Evolutionary conservation across 53 echinoderm and acorn worm species (phyloP).

Genomic region (Temnopleurus reevesii): DNA sequence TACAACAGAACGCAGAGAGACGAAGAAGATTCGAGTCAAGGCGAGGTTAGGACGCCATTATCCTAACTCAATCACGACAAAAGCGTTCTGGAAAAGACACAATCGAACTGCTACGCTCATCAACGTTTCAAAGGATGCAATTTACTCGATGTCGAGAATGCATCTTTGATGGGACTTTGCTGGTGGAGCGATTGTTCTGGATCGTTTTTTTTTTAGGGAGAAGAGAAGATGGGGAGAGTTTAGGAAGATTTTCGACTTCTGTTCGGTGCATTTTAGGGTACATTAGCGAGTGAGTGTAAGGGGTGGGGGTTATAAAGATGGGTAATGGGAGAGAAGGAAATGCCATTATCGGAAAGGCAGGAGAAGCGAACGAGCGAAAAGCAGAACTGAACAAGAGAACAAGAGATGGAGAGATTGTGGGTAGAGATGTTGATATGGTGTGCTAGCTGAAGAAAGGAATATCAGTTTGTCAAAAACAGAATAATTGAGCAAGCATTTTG

Average conservation of each 20-base stretch:
- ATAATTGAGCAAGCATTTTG: too few species aligned
- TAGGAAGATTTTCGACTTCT: conserved; percentile 16
- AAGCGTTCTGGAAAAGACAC: conserved; percentile 24
- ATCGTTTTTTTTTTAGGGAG: conserved; percentile 17
- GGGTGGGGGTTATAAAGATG: conserved; percentile 9
- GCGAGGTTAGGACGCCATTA: background rate
- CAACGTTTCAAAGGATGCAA: conserved; percentile 43
- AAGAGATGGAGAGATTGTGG: too few species aligned
- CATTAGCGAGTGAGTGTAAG: background rate
- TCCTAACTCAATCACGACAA: conserved; percentile 49
- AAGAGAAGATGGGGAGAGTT: background rate
- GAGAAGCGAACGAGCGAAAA: background rate
- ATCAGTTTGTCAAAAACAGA: too few species aligned
- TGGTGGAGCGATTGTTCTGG: background rate
- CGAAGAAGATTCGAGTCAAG: conserved; percentile 12
- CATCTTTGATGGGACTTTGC: conserved; percentile 9
- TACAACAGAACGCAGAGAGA: background rate
- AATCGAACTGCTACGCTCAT: conserved; percentile 23
- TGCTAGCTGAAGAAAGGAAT: too few species aligned
- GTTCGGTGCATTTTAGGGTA: background rate
- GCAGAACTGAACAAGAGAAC: too few species aligned
- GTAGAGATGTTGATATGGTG: too few species aligned
- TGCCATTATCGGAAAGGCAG: background rate
- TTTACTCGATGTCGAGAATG: conserved; percentile 1
- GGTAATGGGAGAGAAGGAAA: conserved; percentile 5